These are phyloP conservation scores for Metalampra italica DNA, from an alignment of 2,888 invertebrate genomes.

Conservation along the genomic window DNA sequence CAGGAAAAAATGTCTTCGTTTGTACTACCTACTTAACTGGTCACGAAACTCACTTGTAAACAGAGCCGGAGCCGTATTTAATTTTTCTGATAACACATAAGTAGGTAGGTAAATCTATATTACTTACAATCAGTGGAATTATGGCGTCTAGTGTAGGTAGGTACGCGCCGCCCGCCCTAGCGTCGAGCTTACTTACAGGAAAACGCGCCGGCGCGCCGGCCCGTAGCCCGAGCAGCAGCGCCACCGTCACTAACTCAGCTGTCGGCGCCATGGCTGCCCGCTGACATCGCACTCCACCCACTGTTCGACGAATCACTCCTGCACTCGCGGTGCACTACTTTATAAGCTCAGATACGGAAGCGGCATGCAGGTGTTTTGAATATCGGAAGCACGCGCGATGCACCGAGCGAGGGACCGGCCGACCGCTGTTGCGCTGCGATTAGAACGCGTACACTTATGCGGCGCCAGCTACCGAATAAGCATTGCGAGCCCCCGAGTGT, in stretches of 20 bases:
- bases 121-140: too few relatives aligned
- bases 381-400: slow-evolving; percentile 56
- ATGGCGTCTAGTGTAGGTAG: background rate
- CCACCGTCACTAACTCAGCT: slow-evolving; percentile 49
- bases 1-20: too few relatives aligned
- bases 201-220: slow-evolving; percentile 69
- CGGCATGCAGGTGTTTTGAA: slow-evolving; percentile 73
- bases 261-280: slow-evolving; percentile 46
- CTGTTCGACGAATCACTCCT: slow-evolving; percentile 31
- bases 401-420: slow-evolving; percentile 39
- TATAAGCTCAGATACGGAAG: slow-evolving; percentile 54
- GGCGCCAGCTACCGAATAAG: slow-evolving; percentile 73
- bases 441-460: slow-evolving; percentile 73
- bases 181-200: slow-evolving; percentile 60
- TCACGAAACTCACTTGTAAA: too few relatives aligned
- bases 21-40: too few relatives aligned
- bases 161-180: slow-evolving; percentile 60
- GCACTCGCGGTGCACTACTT: slow-evolving; percentile 39
- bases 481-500: slow-evolving; percentile 69
- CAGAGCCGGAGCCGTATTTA: too few relatives aligned
- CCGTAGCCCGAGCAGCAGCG: slow-evolving; percentile 59
- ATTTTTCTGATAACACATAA: too few relatives aligned
- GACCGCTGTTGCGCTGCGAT: slow-evolving; percentile 47
- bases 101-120: too few relatives aligned
- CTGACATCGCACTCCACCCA: slow-evolving; percentile 56